Evolutionary conservation across 2,113 vertebrate genomes (phyloP).

Genomic region (Pluvianellus socialis): DNA sequence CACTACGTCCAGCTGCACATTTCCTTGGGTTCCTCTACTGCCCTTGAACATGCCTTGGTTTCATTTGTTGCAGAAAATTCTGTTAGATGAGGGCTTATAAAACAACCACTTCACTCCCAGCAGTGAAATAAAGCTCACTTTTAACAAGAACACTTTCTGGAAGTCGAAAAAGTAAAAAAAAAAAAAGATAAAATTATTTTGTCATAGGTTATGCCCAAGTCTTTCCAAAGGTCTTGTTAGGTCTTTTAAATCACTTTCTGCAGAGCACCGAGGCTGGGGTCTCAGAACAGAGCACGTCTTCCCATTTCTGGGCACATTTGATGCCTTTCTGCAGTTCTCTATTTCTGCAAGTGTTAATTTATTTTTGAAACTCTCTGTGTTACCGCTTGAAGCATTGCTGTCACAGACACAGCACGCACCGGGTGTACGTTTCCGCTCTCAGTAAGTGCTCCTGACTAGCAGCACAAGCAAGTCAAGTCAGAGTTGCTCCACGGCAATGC

Average conservation of each 20-base stretch:
- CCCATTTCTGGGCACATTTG: not conserved
- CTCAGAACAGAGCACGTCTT: not conserved
- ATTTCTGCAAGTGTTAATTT: not conserved
- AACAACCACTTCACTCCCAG: not conserved
- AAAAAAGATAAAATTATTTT: not conserved
- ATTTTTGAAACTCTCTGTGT: not conserved
- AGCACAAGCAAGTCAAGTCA: not conserved
- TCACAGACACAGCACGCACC: not conserved
- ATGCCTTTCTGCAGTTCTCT: not conserved
- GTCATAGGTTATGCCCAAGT: not conserved
- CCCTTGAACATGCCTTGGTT: constrained; percentile 26
- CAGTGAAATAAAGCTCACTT: not conserved
- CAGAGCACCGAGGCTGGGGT: not conserved
- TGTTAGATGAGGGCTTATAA: not conserved
- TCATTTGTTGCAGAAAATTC: constrained; percentile 12
- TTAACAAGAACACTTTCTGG: not conserved
- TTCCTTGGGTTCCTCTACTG: constrained; percentile 20
- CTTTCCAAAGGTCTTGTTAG: not conserved
- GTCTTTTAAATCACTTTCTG: not conserved
- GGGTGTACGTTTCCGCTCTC: not conserved
- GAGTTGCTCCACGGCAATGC: not conserved
- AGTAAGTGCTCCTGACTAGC: not conserved
- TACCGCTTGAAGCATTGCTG: not conserved
- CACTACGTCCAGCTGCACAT: constrained; percentile 12
- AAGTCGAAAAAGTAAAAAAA: not conserved